Base-by-base conservation (phyloP, 2,888 invertebrate genomes). In the Sclerodermus sp. region DNA sequence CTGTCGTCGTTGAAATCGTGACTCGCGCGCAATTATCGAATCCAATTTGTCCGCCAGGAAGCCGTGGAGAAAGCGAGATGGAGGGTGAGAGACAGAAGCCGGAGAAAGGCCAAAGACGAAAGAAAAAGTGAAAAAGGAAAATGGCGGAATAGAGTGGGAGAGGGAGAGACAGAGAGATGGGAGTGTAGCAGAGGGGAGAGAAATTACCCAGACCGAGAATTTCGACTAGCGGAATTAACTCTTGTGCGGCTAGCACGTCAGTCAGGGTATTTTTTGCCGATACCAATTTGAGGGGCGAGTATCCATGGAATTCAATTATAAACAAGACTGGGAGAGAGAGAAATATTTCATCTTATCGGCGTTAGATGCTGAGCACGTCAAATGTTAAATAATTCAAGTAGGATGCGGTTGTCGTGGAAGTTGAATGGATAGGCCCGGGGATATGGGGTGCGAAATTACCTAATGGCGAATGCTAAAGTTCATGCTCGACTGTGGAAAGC, bases 401-500 rank as follows among this genome's bases (percentile, higher is more conserved):
- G n/a, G n/a, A n/a, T 45, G 42, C 51, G 41, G 45, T n/a, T 12
- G 10, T 12, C 34, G 34, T 8, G 4, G 34, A 34, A 34, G 34
- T 34, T 34, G 12, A 13, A 12, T 4, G n/a, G 34, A 12, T 4
- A 34, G 34, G 12, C 34, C 6, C 12, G 2, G 34, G 3, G 34
- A 13, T 13, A 34, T 12, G 34, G 4, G 30, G 17, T 32, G 42
- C 13, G 29, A 37, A 52, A 56, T 43, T 51, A 51, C 47, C 53
- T 66, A 68, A 68, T 68, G 56, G 62, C 44, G 57, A 57, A 57
- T 58, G 51, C 51, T 53, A 64, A 67, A 68, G 62, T 69, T 67
- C 42, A 29, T 30, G 14, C 45, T 23, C 42, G 47, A 32, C 36
- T 49, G 34, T 23, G 23, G 23, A 23, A 23, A 47, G 30, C 34